Conservation (phyloP, 2,113 vertebrate genomes). For the Meriones unguiculatus region DNA sequence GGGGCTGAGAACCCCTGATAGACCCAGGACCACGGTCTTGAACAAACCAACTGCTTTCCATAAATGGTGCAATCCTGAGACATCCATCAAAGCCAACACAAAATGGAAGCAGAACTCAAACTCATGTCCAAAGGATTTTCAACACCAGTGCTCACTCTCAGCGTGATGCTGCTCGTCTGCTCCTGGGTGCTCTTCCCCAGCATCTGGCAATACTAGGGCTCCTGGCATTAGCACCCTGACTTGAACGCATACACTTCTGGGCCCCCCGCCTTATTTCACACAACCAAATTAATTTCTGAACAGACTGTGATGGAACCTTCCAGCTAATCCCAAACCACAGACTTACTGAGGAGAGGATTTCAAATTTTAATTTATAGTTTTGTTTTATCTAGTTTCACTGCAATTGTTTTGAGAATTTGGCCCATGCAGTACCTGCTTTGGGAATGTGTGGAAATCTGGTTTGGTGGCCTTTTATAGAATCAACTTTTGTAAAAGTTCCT, state of each 20-base stretch:
- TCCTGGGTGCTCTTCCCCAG: not conserved
- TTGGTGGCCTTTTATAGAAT: conserved; percentile 47
- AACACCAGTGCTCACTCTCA: not conserved
- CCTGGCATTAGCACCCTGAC: not conserved
- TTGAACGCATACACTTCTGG: conserved; percentile 19
- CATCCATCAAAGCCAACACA: not conserved
- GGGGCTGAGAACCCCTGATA: not conserved
- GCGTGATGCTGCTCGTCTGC: not conserved
- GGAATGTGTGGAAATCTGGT: conserved; percentile 40
- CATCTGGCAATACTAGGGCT: not conserved
- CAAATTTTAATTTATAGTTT: conserved; percentile 57
- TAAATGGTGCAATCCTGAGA: not conserved
- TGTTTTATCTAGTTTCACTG: conserved; percentile 57
- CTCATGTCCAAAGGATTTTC: not conserved
- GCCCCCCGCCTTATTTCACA: conserved; percentile 50
- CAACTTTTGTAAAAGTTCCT: conserved; percentile 55
- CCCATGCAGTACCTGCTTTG: not conserved
- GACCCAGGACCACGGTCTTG: not conserved
- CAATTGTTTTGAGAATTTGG: conserved; percentile 62
- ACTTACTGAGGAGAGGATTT: conserved; percentile 54
- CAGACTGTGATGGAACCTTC: conserved; percentile 3
- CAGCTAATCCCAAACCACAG: conserved; percentile 21
- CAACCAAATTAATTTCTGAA: conserved; percentile 55
- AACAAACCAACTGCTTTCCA: not conserved
- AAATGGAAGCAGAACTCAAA: not conserved